Evolutionary conservation across 92 coral and sea anemone species (phyloP), one percentile per base, ranked within the genome.

Genomic region (Plumapathes pennacea): DNA sequence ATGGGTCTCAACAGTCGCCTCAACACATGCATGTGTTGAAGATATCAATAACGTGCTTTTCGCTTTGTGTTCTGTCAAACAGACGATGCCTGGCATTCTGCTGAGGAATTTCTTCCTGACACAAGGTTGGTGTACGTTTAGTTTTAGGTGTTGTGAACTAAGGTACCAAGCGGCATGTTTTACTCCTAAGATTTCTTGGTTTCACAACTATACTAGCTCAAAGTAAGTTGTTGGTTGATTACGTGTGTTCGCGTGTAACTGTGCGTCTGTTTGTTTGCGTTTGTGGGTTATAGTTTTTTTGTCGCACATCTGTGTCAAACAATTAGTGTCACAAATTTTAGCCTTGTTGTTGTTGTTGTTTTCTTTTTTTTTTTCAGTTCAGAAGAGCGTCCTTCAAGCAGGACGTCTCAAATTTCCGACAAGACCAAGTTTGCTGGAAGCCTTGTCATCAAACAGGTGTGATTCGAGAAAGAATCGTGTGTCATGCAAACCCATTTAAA

Each of bases 361-460:
- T 55, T 15, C 4, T 12, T 55, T 13, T 8, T 15, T 54, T 38
- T 57, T 46, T 55, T 26, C 15, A 30, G n/a, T n/a, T n/a, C n/a
- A 10, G 73, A 38, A 6, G 73, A 32, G n/a, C 25, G 52, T 13
- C 28, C 58, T 13, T 60, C 25, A 0, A 48, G 37, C 25, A 62
- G 50, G 45, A 64, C 62, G 11, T 46, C 84, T 6, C 75, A 37
- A 18, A 41, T 62, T n/a, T 46, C 60, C 1, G 68, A 74, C 52
- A 72, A 41, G 44, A 63, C 70, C 42, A 82, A 65, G 30, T 37
- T 91, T 36, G 57, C 76, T 9, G 96, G 86, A 19, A 71, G 77
- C 9, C 87, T 91, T 52, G 71, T 85, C 21, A 69, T 91, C 41
- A 60, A 77, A 20, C 71, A 91, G 97, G 97, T 91, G 66, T n/a